Percentiles rank a stretch among this genome's conserved stretches.
phyloP scores from a whole-genome alignment of 2,888 invertebrate genomes.

The Lordiphosa andalusiaca region DNA sequence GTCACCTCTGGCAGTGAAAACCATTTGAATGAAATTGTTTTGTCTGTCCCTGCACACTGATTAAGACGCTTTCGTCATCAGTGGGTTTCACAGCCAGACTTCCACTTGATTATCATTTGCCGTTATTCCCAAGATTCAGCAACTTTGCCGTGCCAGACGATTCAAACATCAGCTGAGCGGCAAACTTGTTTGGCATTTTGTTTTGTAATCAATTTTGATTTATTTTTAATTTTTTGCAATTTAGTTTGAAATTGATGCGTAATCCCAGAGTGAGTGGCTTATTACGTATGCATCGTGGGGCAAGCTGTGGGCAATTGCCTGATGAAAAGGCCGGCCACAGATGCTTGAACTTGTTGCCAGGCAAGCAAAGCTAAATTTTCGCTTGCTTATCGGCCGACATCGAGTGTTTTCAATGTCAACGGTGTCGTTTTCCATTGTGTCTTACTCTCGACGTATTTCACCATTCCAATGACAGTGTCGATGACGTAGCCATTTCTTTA shows the following conservation, averaged over 20 bases:
- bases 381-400: conserved; percentile 41
- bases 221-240: conserved; percentile 24
- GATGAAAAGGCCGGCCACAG: background rate
- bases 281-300: conserved; percentile 46
- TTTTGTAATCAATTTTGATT: conserved; percentile 15
- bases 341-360: conserved; percentile 50
- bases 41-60: conserved; percentile 19
- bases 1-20: conserved; percentile 16
- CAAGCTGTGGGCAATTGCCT: conserved; percentile 15
- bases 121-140: conserved; percentile 27
- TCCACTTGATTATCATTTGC: conserved; percentile 21
- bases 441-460: conserved; percentile 47
- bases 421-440: conserved; percentile 48
- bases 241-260: conserved; percentile 31
- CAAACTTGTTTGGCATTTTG: conserved; percentile 16
- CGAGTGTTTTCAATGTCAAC: conserved; percentile 62
- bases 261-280: conserved; percentile 29
- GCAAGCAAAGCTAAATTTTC: conserved; percentile 30
- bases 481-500: conserved; percentile 49
- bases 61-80: conserved; percentile 54
- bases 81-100: conserved; percentile 22
- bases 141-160: conserved; percentile 41
- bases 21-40: conserved; percentile 32
- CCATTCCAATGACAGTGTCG: conserved; percentile 28
- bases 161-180: conserved; percentile 59